A percentile compares a stretch with the other conserved stretches of the same genome.
phyloP scores from a whole-genome alignment of 1,140 invertebrate genomes.

The Cydia strobilella region DNA sequence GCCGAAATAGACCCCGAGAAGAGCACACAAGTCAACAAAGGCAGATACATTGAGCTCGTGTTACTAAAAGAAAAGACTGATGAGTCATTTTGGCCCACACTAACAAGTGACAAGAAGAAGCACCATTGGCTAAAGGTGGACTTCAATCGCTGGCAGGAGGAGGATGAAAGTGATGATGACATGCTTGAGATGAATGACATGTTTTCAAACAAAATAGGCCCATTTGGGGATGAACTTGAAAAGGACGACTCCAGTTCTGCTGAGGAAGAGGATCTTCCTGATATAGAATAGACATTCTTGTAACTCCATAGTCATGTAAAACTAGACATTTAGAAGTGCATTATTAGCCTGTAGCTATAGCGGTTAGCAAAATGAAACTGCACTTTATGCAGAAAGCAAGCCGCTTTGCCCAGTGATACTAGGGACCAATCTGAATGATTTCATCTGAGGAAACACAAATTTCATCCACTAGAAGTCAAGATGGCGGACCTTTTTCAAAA shows the following conservation, averaged over 20 bases:
- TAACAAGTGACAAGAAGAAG: constrained; percentile 94
- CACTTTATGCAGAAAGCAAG: no score
- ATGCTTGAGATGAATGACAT: constrained; percentile 58
- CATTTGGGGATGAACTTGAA: constrained; percentile 59
- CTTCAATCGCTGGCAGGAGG: constrained; percentile 98
- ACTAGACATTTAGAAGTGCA: constrained; percentile 40
- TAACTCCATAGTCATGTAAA: constrained; percentile 38
- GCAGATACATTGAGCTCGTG: constrained; percentile 89
- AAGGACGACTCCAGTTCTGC: constrained; percentile 64
- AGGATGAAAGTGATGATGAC: constrained; percentile 81
- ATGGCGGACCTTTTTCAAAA: no score
- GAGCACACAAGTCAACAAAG: constrained; percentile 84
- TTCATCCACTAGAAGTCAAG: no score
- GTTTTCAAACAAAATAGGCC: constrained; percentile 56
- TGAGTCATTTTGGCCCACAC: constrained; percentile 91
- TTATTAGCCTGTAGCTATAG: no score
- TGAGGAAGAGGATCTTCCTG: constrained; percentile 68
- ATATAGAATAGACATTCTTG: constrained; percentile 57
- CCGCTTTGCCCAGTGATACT: no score
- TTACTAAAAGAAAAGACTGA: constrained; percentile 86
- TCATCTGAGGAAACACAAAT: no score
- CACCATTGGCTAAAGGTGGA: constrained; percentile 98
- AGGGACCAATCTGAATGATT: no score
- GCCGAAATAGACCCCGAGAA: constrained; percentile 91
- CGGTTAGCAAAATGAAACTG: no score